Conservation (phyloP, 2,113 vertebrate species). For the Macquaria ambigua region DNA sequence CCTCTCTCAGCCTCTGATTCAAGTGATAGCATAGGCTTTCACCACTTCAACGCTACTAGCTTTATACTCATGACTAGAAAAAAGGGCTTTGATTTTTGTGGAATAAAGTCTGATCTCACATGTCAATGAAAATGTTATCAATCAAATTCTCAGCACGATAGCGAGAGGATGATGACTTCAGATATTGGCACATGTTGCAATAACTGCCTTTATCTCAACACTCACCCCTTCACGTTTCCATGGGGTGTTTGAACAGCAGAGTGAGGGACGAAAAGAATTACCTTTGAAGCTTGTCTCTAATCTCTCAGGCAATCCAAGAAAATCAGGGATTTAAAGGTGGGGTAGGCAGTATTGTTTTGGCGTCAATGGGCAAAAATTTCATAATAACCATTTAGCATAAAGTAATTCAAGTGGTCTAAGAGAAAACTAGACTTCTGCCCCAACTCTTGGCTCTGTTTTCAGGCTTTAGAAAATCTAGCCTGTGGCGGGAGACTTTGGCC, state of each 20-base stretch:
- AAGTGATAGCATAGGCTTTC: background rate
- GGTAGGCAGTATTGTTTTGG: too few relatives aligned
- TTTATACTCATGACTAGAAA: background rate
- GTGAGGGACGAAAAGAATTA: background rate
- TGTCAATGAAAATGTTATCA: conserved; percentile 4
- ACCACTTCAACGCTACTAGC: conserved; percentile 2
- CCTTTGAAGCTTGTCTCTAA: background rate
- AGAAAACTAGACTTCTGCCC: too few relatives aligned
- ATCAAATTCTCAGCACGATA: background rate
- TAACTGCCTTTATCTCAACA: background rate
- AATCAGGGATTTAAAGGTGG: too few relatives aligned
- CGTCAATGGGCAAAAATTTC: too few relatives aligned
- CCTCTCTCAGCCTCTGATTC: background rate
- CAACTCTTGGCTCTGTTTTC: too few relatives aligned
- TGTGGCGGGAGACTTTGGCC: too few relatives aligned
- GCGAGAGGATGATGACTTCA: background rate
- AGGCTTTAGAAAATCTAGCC: too few relatives aligned
- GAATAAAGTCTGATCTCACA: background rate
- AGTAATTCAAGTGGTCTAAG: too few relatives aligned
- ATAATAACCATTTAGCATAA: too few relatives aligned
- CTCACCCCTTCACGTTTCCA: background rate
- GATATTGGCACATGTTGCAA: background rate
- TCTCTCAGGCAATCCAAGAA: background rate
- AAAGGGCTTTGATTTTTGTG: background rate
- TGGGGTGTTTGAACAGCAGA: background rate